Percentiles rank a stretch among this genome's conserved stretches.
These are phyloP conservation scores for Sphecodes monilicornis DNA, from an alignment of 2,888 invertebrate genomes.

Conservation along the genomic window DNA sequence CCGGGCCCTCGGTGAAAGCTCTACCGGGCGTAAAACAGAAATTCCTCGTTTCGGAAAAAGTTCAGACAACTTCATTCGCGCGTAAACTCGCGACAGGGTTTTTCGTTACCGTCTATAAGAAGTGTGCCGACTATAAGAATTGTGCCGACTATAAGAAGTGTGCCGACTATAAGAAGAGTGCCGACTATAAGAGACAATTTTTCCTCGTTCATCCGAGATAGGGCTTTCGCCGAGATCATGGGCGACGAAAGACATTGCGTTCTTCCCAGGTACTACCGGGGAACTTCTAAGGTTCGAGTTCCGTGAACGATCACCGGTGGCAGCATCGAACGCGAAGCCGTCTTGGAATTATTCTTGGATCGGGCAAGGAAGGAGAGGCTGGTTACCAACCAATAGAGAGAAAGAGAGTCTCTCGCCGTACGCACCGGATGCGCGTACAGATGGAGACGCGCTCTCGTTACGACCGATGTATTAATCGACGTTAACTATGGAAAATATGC, in stretches of 20 bases:
- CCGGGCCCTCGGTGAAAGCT: neutral
- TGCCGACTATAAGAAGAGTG: too few species aligned
- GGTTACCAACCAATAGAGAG: slow-evolving; percentile 62
- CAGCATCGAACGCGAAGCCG: slow-evolving; percentile 71
- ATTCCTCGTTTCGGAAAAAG: neutral
- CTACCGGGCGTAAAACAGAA: neutral
- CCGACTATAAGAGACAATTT: too few species aligned
- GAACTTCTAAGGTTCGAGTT: slow-evolving; percentile 42
- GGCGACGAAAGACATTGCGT: neutral
- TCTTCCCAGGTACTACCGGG: too few species aligned
- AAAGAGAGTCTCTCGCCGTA: neutral
- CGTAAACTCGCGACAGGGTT: neutral
- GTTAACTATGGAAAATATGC: slow-evolving; percentile 63
- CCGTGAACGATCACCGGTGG: slow-evolving; percentile 68
- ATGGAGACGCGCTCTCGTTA: slow-evolving; percentile 65
- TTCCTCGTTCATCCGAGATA: neutral
- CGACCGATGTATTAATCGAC: slow-evolving; percentile 64
- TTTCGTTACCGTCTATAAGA: neutral
- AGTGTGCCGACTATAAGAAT: too few species aligned
- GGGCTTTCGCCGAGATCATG: neutral
- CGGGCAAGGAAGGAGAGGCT: slow-evolving; percentile 25
- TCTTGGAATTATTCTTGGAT: slow-evolving; percentile 60
- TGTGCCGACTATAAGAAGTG: too few species aligned
- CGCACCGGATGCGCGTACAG: slow-evolving; percentile 42
- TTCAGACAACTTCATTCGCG: too few species aligned